Percentiles rank a stretch among this genome's conserved stretches.
Conservation (phyloP, 2,797 vertebrate species). For the Somateria mollissima region DNA sequence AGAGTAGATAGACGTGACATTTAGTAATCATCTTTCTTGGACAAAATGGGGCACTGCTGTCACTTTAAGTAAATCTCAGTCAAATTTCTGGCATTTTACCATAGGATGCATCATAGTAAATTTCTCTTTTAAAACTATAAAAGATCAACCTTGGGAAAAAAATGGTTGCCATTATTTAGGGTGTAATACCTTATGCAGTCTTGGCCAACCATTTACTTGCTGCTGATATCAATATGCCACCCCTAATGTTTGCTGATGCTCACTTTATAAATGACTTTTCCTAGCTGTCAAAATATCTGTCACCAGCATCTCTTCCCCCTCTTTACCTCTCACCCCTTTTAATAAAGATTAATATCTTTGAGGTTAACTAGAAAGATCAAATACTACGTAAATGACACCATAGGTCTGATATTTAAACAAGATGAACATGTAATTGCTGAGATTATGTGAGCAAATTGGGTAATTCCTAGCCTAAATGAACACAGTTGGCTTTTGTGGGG, state of each 20-base stretch:
- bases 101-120: slow-evolving; percentile 9
- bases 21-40: slow-evolving; percentile 43
- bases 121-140: slow-evolving; percentile 39
- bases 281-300: slow-evolving; percentile 51
- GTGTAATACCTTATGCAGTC: neutral
- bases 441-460: slow-evolving; percentile 50
- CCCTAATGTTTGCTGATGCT: slow-evolving; percentile 61
- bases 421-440: slow-evolving; percentile 44
- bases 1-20: slow-evolving; percentile 48
- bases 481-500: slow-evolving; percentile 27
- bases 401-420: slow-evolving; percentile 50
- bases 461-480: slow-evolving; percentile 52
- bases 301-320: slow-evolving; percentile 3
- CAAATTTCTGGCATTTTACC: slow-evolving; percentile 43
- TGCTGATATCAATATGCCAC: slow-evolving; percentile 24
- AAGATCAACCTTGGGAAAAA: slow-evolving; percentile 36
- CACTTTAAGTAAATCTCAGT: slow-evolving; percentile 50
- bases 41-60: slow-evolving; percentile 45
- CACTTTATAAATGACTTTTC: slow-evolving; percentile 61
- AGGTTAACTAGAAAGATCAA: slow-evolving; percentile 61
- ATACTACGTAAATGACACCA: slow-evolving; percentile 29
- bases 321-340: slow-evolving; percentile 49
- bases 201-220: neutral
- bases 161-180: slow-evolving; percentile 15
- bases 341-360: slow-evolving; percentile 68